phyloP scores from a whole-genome alignment of 2,888 invertebrate genomes.

The Rhogogaster chlorosoma region DNA sequence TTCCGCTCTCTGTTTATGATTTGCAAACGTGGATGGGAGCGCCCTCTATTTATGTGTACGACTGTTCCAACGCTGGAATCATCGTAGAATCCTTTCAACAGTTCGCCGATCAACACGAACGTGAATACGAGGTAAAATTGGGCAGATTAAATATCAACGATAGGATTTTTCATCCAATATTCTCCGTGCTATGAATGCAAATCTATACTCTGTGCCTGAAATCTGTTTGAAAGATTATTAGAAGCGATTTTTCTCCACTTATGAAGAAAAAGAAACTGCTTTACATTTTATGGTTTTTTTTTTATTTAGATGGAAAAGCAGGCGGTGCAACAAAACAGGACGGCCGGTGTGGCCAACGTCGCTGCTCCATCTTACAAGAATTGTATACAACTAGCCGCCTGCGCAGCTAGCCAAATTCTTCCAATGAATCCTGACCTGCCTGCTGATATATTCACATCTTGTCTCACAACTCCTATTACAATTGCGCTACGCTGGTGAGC shows the following conservation, averaged over 20 bases:
- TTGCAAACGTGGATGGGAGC: slow-evolving; percentile 99
- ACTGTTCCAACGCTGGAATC: slow-evolving; percentile 98
- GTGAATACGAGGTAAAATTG: slow-evolving; percentile 84
- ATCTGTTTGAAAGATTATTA: background rate
- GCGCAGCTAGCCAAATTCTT: slow-evolving; percentile 94
- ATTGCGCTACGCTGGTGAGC: slow-evolving; percentile 93
- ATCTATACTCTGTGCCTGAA: background rate
- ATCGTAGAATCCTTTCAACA: slow-evolving; percentile 94
- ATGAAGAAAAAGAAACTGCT: background rate
- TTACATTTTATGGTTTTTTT: background rate
- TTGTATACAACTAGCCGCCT: slow-evolving; percentile 98
- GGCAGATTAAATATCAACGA: slow-evolving; percentile 39
- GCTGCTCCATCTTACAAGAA: slow-evolving; percentile 86
- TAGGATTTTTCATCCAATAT: background rate
- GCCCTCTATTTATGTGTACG: slow-evolving; percentile 99
- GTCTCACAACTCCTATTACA: slow-evolving; percentile 98
- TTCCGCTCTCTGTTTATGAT: slow-evolving; percentile 98
- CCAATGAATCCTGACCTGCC: slow-evolving; percentile 99
- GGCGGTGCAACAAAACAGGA: slow-evolving; percentile 72
- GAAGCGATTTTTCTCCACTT: background rate
- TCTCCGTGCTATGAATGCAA: background rate
- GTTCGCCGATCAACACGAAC: slow-evolving; percentile 95
- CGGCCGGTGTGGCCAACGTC: slow-evolving; percentile 68
- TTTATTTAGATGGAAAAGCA: slow-evolving; percentile 72
- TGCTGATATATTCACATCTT: slow-evolving; percentile 98